Evolutionary conservation across 2,888 invertebrate genomes (phyloP).

Genomic region (Pseudococcus longispinus): DNA sequence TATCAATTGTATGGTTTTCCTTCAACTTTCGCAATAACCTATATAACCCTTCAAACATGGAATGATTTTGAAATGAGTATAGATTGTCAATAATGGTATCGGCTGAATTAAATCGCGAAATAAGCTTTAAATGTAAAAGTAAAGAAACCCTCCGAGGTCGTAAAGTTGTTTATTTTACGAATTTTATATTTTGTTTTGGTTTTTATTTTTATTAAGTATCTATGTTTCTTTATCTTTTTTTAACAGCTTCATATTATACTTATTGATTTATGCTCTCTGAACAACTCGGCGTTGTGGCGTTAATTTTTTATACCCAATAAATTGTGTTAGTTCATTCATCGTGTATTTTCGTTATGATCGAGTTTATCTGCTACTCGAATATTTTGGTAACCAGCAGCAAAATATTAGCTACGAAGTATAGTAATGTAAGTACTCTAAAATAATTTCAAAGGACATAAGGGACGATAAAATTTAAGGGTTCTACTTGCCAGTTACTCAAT

Average conservation of each 20-base stretch:
- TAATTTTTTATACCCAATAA: neutral
- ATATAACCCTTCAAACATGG: neutral
- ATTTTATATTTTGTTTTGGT: neutral
- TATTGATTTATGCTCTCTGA: neutral
- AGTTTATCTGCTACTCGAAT: too few relatives aligned
- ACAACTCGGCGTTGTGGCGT: neutral
- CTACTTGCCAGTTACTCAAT: too few relatives aligned
- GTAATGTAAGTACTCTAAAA: too few relatives aligned
- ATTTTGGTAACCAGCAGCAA: too few relatives aligned
- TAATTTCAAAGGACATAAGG: too few relatives aligned
- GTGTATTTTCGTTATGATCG: neutral
- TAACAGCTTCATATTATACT: neutral
- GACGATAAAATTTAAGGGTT: too few relatives aligned
- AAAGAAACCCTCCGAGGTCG: too few relatives aligned
- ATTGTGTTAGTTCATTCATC: neutral
- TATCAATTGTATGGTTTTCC: neutral
- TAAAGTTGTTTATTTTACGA: too few relatives aligned
- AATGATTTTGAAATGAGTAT: neutral
- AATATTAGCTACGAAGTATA: too few relatives aligned
- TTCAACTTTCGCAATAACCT: neutral
- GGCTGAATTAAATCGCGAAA: too few relatives aligned
- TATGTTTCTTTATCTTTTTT: neutral
- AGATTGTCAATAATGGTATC: too few relatives aligned
- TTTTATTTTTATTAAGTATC: neutral
- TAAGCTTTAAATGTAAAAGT: too few relatives aligned